phyloP scores from a whole-genome alignment of 2,113 vertebrate genomes.

The Micronycteris hirsuta region DNA sequence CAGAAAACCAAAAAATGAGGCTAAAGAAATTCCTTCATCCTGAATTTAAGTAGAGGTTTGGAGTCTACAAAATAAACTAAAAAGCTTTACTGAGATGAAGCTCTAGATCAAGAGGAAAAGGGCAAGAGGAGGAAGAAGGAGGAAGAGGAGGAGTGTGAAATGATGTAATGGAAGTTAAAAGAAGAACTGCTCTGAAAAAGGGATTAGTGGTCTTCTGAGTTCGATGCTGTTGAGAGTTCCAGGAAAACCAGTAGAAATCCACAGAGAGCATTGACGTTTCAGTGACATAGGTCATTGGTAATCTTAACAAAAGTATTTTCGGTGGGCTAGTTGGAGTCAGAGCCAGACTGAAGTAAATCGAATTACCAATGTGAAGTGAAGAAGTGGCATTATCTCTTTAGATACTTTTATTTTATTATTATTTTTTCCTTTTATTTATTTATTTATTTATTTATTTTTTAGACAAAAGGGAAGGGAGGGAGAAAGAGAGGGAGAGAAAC shows the following conservation, averaged over 20 bases:
- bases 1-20: background rate
- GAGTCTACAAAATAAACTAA: background rate
- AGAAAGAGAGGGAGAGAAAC: no score
- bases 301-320: background rate
- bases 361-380: background rate
- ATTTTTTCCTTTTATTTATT: no score
- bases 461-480: no score
- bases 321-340: background rate
- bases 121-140: background rate
- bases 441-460: no score
- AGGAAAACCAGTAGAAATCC: background rate
- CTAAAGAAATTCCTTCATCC: background rate
- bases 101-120: background rate
- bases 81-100: background rate
- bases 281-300: background rate
- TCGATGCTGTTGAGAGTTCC: background rate
- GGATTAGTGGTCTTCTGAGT: background rate
- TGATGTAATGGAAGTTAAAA: background rate
- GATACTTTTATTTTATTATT: no score
- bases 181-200: background rate
- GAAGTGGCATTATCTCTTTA: background rate
- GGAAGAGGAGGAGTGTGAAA: background rate
- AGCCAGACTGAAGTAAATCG: background rate
- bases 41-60: background rate
- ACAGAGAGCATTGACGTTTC: background rate